A percentile compares a stretch with the other conserved stretches of the same genome.
These are phyloP conservation scores for Loriculus beryllinus DNA, from an alignment of 2,797 vertebrate species.

Conservation along the genomic window DNA sequence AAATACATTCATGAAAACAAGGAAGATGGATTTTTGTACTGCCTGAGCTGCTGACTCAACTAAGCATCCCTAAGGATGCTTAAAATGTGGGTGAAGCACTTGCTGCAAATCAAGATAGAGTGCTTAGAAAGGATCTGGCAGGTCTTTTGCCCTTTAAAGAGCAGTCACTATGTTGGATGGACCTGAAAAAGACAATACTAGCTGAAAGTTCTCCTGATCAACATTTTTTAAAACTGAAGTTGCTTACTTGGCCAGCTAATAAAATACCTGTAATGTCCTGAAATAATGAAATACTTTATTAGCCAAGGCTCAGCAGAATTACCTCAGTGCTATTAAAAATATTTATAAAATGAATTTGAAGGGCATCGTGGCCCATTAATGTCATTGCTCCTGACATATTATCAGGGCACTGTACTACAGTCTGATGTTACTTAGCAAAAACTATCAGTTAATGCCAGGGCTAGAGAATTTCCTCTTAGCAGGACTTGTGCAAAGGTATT, in stretches of 20 bases:
- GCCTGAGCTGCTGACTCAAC: background rate
- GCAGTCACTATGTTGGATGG: background rate
- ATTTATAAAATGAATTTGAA: constrained; percentile 15
- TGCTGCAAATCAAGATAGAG: background rate
- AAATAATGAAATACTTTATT: background rate
- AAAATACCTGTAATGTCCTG: background rate
- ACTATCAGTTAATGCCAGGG: background rate
- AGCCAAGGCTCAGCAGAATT: background rate
- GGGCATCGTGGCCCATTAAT: background rate
- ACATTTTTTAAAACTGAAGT: background rate
- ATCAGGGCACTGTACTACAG: background rate
- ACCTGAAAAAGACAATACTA: background rate
- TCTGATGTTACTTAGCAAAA: background rate
- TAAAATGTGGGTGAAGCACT: background rate
- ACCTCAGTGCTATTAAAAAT: background rate
- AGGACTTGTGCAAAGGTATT: background rate
- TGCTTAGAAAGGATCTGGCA: background rate
- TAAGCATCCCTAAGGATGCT: background rate
- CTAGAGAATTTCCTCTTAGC: background rate
- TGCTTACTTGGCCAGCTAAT: background rate
- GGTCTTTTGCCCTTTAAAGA: background rate
- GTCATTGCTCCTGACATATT: background rate
- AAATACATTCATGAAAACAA: background rate
- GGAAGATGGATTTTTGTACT: background rate
- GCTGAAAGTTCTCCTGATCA: background rate